phyloP scores from a whole-genome alignment of 2,113 vertebrate species.

The Aptenodytes patagonicus region DNA sequence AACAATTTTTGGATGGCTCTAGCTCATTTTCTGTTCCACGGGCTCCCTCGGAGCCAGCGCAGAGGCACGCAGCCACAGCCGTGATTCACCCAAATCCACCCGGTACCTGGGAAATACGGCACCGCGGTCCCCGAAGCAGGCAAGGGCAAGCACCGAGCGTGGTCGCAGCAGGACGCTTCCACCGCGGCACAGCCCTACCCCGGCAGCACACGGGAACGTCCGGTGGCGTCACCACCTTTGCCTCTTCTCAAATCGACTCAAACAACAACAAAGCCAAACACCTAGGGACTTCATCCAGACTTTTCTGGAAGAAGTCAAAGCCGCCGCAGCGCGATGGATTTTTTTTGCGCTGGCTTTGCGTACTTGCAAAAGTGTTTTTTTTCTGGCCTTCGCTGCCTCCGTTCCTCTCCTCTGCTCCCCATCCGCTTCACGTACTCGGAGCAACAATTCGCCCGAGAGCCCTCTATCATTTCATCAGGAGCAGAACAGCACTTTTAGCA shows the following conservation, averaged over 20 bases:
- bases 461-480: neutral
- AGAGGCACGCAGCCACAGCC: neutral
- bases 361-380: neutral
- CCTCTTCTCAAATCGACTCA: neutral
- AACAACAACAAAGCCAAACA: neutral
- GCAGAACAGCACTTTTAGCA: neutral
- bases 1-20: neutral
- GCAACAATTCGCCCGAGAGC: neutral
- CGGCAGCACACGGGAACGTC: neutral
- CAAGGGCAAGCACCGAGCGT: rapidly evolving
- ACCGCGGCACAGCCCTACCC: rapidly evolving
- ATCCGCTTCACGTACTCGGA: rapidly evolving
- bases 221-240: neutral
- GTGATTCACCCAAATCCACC: too few relatives aligned
- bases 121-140: rapidly evolving
- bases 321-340: rapidly evolving
- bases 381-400: neutral
- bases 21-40: neutral
- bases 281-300: neutral
- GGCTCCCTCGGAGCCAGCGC: neutral
- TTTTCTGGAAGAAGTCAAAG: neutral
- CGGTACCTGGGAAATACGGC: rapidly evolving
- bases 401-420: neutral
- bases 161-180: rapidly evolving
- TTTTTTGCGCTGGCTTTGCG: neutral